Base-by-base conservation (phyloP, 1,140 invertebrate species). In the Piezodorus guildinii region DNA sequence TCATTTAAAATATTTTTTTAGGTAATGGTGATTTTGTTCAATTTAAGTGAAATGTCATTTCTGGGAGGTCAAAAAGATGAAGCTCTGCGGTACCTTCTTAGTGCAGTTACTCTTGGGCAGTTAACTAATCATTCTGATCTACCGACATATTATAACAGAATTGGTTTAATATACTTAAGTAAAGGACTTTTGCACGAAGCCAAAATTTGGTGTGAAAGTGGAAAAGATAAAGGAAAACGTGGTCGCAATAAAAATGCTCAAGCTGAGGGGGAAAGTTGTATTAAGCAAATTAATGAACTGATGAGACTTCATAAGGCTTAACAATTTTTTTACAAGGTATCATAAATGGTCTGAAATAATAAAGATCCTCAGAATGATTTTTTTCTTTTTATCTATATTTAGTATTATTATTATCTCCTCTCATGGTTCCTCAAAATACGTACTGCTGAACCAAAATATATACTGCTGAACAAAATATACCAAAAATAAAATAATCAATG, bases 11-110 rank as follows among this genome's bases (percentile, higher is more conserved):
- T 58, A 21, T n/a, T 43, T 58, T 65, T 52, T 15, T 54, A 65
- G 63, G 39, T 60, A 15, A 65, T 65, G 64, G 64, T 65, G n/a
- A 56, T 65, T 23, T 27, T 65, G 34, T 65, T 62, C 39, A 52
- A 65, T 25, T 43, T 65, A 16, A 51, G 64, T 17, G 60, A 65
- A 27, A 25, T 46, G 9, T 43, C 43, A 10, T 58, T 45, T 17
- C 12, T 34, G 9, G 19, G 21, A 25, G 64, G 64, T 12, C 27
- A 62, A 25, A 19, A 44, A n/a, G 60, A 65, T 12, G 60, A 45
- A 25, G 64, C 64, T 23, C 34, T 65, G 12, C 30, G 39, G 1
- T 44, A 62, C 25, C 21, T 65, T 15, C 27, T 56, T 16, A 65
- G 54, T 54, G 64, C 60, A 15, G 52, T 65, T 15, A 62, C 54